Evolutionary conservation across 2,113 vertebrate genomes (phyloP), one percentile per base, ranked within the genome.

Genomic region (Chinchilla lanigera): DNA sequence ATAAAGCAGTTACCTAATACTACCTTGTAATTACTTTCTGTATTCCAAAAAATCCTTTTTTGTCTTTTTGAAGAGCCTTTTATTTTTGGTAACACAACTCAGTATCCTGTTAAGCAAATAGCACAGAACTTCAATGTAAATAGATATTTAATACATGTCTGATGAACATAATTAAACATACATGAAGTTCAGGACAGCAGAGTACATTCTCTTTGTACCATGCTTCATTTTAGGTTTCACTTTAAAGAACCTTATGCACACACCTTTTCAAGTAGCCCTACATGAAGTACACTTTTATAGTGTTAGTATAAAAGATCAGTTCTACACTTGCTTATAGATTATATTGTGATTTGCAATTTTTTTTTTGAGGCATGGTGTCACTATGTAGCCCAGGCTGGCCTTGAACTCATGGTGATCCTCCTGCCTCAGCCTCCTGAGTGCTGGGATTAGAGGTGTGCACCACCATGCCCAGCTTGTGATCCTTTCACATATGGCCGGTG

Each of bases 151-250:
- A 38, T 69, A 67, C 5, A 22, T 24, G 30, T 38, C 81, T 90
- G 50, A 44, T 61, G 10, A 77, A 77, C 20, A 93, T 22, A 93
- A 58, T 61, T 82, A 93, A 63, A 50, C 78, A n/a, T 63, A 38
- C n/a, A 75, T 81, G 50, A 89, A 61, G 69, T 38, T 89, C 54
- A 89, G 65, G 85, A 47, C 26, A 78, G 44, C n/a, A 89, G 1
- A 50, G 3, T 69, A 44, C 26, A 54, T 35, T 52, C 58, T 75
- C 75, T 61, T 65, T 65, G 56, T 83, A 84, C 83, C 17, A 69
- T n/a, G 67, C 65, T 86, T 90, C 60, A 92, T 61, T 84, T 67
- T n/a, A 96, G 80, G 77, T 52, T 83, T 90, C 67, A 89, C 54
- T 84, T 77, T 44, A 96, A 81, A 63, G 56, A 86, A 14, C 33